Conservation (phyloP, 2,888 invertebrate species). For the Helobdella robusta region DNA sequence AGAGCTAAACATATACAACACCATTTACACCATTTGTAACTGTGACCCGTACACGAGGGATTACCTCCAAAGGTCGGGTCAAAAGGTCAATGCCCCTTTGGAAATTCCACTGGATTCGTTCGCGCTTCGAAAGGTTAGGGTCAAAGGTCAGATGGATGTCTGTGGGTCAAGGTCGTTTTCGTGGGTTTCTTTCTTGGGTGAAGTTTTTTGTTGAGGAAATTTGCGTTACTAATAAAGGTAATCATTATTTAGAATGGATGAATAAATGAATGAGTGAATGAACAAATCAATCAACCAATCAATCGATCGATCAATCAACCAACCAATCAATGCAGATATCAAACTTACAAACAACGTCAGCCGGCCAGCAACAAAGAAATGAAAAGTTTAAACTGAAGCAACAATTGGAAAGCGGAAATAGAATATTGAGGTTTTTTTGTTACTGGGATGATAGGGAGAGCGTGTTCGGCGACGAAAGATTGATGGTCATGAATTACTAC, state of each 20-base stretch:
- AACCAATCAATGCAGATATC: neutral
- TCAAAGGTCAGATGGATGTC: neutral
- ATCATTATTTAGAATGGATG: no score
- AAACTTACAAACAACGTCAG: neutral
- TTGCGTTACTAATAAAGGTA: no score
- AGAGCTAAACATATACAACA: constrained; percentile 68
- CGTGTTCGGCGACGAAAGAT: constrained; percentile 67
- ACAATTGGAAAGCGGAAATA: constrained; percentile 71
- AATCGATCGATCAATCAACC: no score
- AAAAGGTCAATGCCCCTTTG: constrained; percentile 56
- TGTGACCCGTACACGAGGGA: constrained; percentile 78
- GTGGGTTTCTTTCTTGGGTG: no score
- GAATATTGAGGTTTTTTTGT: constrained; percentile 65
- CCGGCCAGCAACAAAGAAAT: neutral
- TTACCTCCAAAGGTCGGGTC: constrained; percentile 74
- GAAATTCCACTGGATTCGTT: constrained; percentile 16
- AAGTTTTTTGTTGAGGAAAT: no score
- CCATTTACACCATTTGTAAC: constrained; percentile 68
- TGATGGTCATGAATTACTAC: constrained; percentile 72
- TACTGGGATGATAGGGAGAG: constrained; percentile 79
- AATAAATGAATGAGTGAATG: no score
- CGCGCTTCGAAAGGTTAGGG: neutral
- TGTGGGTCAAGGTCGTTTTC: neutral
- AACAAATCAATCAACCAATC: no score
- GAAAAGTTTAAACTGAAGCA: constrained; percentile 56